These are phyloP conservation scores for Apostichopus parvimensis DNA, from an alignment of 35 echinoderm and acorn worm genomes.

Conservation along the genomic window DNA sequence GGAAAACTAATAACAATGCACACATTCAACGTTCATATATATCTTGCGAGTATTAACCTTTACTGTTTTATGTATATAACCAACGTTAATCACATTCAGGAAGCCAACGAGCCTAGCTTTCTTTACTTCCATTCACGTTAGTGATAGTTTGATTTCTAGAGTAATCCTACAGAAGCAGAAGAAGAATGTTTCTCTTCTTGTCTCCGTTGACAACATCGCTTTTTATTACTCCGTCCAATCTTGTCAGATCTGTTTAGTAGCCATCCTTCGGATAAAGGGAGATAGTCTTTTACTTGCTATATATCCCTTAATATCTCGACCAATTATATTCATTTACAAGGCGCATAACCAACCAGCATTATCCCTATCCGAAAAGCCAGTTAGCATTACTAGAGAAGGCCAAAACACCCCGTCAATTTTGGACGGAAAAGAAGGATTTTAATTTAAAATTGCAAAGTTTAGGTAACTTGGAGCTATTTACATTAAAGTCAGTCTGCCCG, in stretches of 20 bases:
- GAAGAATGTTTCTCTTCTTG: neutral
- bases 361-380: slow-evolving; percentile 8
- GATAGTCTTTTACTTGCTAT: slow-evolving; percentile 7
- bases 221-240: slow-evolving; percentile 15
- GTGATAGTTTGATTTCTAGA: neutral
- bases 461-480: slow-evolving; percentile 43
- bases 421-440: slow-evolving; percentile 25
- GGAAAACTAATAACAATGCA: too few relatives aligned
- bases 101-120: neutral
- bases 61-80: neutral
- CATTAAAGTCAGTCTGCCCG: slow-evolving; percentile 10
- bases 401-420: slow-evolving; percentile 10
- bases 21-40: too few relatives aligned
- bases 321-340: slow-evolving; percentile 24
- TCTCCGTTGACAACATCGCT: slow-evolving; percentile 3
- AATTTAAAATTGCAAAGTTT: slow-evolving; percentile 35
- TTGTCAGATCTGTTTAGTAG: neutral
- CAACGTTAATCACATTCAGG: neutral
- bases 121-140: neutral
- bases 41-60: neutral
- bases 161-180: neutral
- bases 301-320: neutral
- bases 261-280: neutral
- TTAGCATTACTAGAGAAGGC: slow-evolving; percentile 32
- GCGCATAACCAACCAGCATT: slow-evolving; percentile 3